Evolutionary conservation across 2,113 vertebrate genomes (phyloP), one percentile per base, ranked within the genome.

Genomic region (Aegithalos caudatus): DNA sequence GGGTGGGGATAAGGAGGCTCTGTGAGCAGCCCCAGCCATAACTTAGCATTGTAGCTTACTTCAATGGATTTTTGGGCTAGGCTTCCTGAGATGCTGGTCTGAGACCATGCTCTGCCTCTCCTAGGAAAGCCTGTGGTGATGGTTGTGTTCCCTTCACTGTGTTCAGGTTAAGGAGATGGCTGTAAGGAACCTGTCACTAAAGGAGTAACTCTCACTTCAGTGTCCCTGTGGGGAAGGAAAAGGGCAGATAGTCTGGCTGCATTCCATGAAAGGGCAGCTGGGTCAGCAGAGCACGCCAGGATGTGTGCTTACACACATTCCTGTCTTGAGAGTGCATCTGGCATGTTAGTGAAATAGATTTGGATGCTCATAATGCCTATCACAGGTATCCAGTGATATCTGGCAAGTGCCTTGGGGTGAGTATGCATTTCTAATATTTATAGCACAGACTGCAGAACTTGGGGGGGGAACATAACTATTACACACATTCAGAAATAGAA

Each of bases 221-320:
- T 38, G 35, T 40, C 13, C 24, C 21, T 62, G 21, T 10, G 10
- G 15, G 7, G 27, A 14, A 57, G 37, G 29, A 10, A 37, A 69
- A 72, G 29, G 31, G 57, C 40, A 42, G 31, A 44, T 37, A 29
- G 24, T 51, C 33, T 42, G 42, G 12, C 33, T 74, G 67, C 61
- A 53, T 28, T 19, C 78, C 40, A n/a, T 21, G 5, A 10, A 31
- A 69, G 66, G 7, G 28, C 42, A 62, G 21, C 50, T 29, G n/a
- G 24, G 12, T 42, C 67, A 56, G 54, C 19, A 77, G 45, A 65
- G 12, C 2, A 1, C 16, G 9, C 9, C 1, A 0, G 18, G 40
- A 37, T 1, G 4, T 35, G 11, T 1, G 7, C 21, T 45, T 22
- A 21, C 35, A 17, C 4, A 1, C 17, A 19, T 13, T 12, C 1